A percentile compares a stretch with the other conserved stretches of the same genome.
Evolutionary conservation across 2,888 invertebrate species (phyloP).

Genomic region (Athrips mouffetella): DNA sequence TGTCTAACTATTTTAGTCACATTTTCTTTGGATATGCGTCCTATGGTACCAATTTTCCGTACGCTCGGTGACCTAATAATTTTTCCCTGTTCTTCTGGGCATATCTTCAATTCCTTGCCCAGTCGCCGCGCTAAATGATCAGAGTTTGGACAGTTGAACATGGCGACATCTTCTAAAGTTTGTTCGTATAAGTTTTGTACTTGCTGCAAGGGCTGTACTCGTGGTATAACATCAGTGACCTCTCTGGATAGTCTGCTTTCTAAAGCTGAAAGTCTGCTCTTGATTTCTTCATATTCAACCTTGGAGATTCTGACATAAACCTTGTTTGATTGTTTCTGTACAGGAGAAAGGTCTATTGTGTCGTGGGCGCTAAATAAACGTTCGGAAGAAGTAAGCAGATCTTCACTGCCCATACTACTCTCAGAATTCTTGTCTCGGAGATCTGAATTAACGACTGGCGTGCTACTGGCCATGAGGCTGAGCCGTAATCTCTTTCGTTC

Average conservation of each 20-base stretch:
- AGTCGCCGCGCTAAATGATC: conserved; percentile 84
- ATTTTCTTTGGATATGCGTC: conserved; percentile 84
- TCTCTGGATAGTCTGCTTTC: conserved; percentile 84
- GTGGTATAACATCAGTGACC: conserved; percentile 73
- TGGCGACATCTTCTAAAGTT: conserved; percentile 83
- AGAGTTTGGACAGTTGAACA: conserved; percentile 80
- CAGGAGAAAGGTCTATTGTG: conserved; percentile 63
- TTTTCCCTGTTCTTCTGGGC: conserved; percentile 82
- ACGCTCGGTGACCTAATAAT: conserved; percentile 89
- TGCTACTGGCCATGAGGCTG: conserved; percentile 65
- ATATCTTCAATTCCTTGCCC: conserved; percentile 85
- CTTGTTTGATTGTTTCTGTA: conserved; percentile 59
- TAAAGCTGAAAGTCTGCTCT: conserved; percentile 84
- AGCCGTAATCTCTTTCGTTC: conserved; percentile 70
- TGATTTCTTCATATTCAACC: conserved; percentile 87
- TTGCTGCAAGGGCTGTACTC: conserved; percentile 76
- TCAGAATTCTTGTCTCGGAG: conserved; percentile 60
- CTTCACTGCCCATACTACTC: conserved; percentile 65
- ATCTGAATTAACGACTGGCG: conserved; percentile 58
- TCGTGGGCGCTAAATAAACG: conserved; percentile 66
- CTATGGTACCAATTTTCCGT: conserved; percentile 86
- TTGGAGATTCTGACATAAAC: conserved; percentile 86
- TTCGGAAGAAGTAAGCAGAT: conserved; percentile 64
- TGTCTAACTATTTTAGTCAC: conserved; percentile 77
- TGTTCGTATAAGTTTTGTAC: conserved; percentile 86